Evolutionary conservation across 2,113 vertebrate genomes (phyloP).

Genomic region (Scytalopus superciliaris): DNA sequence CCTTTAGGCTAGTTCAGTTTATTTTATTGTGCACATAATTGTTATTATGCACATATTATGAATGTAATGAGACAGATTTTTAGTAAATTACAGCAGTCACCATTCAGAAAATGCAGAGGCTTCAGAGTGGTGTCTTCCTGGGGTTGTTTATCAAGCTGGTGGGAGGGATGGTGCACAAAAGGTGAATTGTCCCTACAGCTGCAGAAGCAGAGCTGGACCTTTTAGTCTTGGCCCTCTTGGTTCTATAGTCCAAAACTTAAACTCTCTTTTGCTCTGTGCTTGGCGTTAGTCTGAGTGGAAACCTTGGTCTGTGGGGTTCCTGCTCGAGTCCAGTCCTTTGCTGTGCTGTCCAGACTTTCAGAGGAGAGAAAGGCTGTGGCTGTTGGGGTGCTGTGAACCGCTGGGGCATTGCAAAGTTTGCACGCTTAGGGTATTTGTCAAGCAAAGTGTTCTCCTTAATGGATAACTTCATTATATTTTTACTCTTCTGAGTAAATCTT

Average conservation of each 20-base stretch:
- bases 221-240: neutral
- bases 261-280: neutral
- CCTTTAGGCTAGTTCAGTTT: neutral
- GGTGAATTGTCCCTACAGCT: constrained; percentile 26
- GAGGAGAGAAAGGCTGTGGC: neutral
- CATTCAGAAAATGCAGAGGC: neutral
- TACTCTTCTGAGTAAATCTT: neutral
- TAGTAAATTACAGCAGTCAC: neutral
- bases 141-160: neutral
- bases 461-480: neutral
- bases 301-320: neutral
- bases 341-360: neutral
- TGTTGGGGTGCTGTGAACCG: neutral
- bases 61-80: neutral
- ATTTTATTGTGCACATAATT: constrained; percentile 1
- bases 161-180: neutral
- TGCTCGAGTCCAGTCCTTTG: neutral
- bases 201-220: neutral
- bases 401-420: neutral
- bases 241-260: neutral
- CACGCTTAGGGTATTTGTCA: neutral
- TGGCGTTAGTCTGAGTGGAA: neutral
- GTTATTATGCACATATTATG: neutral
- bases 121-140: neutral
- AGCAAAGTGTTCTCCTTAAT: neutral